A percentile compares a stretch with the other conserved stretches of the same genome.
Conservation (phyloP, 2,797 vertebrate species). For the Chiroxiphia lanceolata region DNA sequence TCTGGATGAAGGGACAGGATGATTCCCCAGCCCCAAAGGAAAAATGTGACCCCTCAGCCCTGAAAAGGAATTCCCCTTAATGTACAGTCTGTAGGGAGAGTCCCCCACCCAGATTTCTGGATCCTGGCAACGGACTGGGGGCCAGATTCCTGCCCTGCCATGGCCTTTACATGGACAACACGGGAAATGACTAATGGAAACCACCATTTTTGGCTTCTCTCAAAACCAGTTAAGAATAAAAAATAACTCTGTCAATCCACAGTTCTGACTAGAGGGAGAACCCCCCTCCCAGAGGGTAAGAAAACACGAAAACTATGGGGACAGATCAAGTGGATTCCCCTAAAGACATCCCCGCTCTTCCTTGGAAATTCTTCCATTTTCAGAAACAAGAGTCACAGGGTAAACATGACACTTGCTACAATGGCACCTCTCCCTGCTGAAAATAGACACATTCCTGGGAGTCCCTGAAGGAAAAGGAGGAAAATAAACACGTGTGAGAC, state of each 20-base stretch:
- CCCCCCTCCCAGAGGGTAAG: neutral
- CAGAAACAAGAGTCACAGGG: constrained; percentile 52
- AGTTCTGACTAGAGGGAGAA: constrained; percentile 20
- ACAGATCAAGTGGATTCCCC: constrained; percentile 65
- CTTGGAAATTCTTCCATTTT: constrained; percentile 51
- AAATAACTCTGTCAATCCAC: constrained; percentile 23
- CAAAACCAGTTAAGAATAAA: constrained; percentile 56
- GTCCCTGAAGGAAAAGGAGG: constrained; percentile 43
- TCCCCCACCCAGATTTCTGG: neutral
- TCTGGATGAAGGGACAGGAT: neutral
- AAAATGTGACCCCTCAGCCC: constrained; percentile 42
- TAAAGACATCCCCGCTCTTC: neutral
- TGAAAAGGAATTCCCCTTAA: constrained; percentile 29
- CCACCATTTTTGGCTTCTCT: constrained; percentile 24
- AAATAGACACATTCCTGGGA: constrained; percentile 62
- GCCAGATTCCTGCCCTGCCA: neutral
- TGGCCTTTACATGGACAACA: neutral
- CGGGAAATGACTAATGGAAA: constrained; percentile 60
- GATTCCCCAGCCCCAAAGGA: neutral
- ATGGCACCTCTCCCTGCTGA: constrained; percentile 36
- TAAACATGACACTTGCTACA: constrained; percentile 46
- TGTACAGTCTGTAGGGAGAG: constrained; percentile 22
- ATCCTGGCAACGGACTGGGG: neutral
- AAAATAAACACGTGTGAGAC: constrained; percentile 34
- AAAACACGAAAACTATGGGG: constrained; percentile 41